These are phyloP conservation scores for Telenomus remus DNA, from an alignment of 1,140 invertebrate species.

Conservation along the genomic window DNA sequence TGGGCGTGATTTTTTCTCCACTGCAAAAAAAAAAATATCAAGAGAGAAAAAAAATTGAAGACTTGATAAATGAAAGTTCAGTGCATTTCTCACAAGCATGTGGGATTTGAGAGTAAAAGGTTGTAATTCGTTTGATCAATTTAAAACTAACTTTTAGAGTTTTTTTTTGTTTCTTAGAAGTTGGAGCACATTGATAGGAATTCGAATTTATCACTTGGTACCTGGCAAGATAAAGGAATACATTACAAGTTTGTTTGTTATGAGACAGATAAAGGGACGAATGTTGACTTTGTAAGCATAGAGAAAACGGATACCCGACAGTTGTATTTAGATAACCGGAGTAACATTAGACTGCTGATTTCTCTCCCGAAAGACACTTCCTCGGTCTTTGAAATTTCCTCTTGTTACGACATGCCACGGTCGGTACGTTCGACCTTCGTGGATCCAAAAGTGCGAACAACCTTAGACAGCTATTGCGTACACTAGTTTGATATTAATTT, in stretches of 20 bases:
- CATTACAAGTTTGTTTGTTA: slow-evolving; percentile 30
- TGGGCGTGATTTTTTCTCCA: slow-evolving; percentile 36
- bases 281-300: slow-evolving; percentile 12
- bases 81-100: slow-evolving; percentile 31
- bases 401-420: too few relatives aligned
- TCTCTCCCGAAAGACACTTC: too few relatives aligned
- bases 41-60: background rate
- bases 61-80: slow-evolving; percentile 32
- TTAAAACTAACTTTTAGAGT: too few relatives aligned
- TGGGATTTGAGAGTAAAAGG: too few relatives aligned
- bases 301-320: slow-evolving; percentile 17
- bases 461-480: background rate
- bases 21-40: slow-evolving; percentile 29
- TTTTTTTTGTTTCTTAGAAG: too few relatives aligned
- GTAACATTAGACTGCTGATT: background rate
- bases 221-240: slow-evolving; percentile 14
- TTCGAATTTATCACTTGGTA: slow-evolving; percentile 23
- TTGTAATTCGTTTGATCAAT: too few relatives aligned
- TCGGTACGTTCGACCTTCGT: too few relatives aligned
- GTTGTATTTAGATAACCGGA: background rate
- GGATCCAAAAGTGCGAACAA: too few relatives aligned
- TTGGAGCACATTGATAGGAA: too few relatives aligned
- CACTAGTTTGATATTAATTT: slow-evolving; percentile 25
- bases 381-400: too few relatives aligned
- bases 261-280: slow-evolving; percentile 17